A percentile compares a stretch with the other conserved stretches of the same genome.
These are phyloP conservation scores for Budorcas taxicolor DNA, from an alignment of 2,113 vertebrate species.

Conservation along the genomic window DNA sequence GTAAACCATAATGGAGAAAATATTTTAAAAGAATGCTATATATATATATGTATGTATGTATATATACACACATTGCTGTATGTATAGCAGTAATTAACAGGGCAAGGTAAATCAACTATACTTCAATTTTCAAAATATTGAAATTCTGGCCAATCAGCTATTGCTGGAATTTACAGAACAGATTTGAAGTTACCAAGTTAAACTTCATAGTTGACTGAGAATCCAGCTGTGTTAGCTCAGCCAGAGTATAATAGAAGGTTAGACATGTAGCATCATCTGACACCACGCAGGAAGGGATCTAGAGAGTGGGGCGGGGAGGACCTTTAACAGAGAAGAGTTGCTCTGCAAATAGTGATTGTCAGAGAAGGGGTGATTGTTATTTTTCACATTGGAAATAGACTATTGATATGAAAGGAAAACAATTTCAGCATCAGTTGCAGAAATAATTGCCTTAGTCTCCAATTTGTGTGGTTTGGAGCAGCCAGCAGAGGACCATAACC, in stretches of 20 bases:
- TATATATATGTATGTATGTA: accelerated
- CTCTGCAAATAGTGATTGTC: background rate
- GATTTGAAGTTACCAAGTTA: conserved; percentile 38
- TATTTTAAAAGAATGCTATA: background rate
- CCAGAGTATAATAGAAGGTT: conserved; percentile 12
- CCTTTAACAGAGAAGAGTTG: background rate
- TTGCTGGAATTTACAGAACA: conserved; percentile 32
- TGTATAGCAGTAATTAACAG: background rate
- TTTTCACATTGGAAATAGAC: background rate
- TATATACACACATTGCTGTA: background rate
- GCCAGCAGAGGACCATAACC: background rate
- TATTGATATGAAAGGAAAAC: background rate
- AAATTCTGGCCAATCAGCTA: conserved; percentile 21
- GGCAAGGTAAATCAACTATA: background rate
- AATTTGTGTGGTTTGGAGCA: background rate
- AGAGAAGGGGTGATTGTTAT: background rate
- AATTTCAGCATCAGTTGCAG: conserved; percentile 1
- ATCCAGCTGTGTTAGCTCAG: conserved; percentile 42
- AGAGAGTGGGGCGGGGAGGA: background rate
- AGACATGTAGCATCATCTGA: conserved; percentile 2
- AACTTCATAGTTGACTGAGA: conserved; percentile 33
- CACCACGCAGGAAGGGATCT: background rate
- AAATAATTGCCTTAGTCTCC: background rate
- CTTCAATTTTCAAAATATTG: background rate
- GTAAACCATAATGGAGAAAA: background rate